phyloP scores from a whole-genome alignment of 1,140 invertebrate genomes.

The Hypothenemus hampei region DNA sequence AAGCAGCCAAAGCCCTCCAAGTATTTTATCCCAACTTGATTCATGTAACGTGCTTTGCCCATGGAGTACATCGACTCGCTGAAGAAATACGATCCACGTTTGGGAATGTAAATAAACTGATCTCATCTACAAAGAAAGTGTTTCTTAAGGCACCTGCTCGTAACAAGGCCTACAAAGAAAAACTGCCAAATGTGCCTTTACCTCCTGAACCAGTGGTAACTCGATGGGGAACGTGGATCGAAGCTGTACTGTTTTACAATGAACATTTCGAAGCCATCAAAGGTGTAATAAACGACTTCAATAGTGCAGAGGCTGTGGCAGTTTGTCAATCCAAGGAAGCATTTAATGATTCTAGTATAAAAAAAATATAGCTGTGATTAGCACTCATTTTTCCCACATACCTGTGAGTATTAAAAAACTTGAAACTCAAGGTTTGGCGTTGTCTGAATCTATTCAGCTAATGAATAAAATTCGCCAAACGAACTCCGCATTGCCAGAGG shows the following conservation, averaged over 20 bases:
- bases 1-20: background rate
- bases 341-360: too few relatives aligned
- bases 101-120: constrained; percentile 36
- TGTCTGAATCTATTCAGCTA: too few relatives aligned
- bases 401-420: too few relatives aligned
- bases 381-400: too few relatives aligned
- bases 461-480: too few relatives aligned
- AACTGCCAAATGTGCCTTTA: constrained; percentile 37
- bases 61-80: constrained; percentile 41
- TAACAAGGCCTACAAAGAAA: constrained; percentile 36
- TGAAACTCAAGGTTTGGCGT: too few relatives aligned
- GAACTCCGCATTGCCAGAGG: too few relatives aligned
- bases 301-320: too few relatives aligned
- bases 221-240: constrained; percentile 44
- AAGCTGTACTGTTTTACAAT: constrained; percentile 5
- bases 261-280: too few relatives aligned
- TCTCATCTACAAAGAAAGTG: constrained; percentile 35
- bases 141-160: constrained; percentile 38
- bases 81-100: constrained; percentile 40
- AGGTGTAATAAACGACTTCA: too few relatives aligned
- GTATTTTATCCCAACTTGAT: background rate
- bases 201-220: constrained; percentile 45
- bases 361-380: too few relatives aligned
- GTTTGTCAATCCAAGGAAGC: too few relatives aligned
- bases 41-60: constrained; percentile 39